Conservation (phyloP, 2,797 vertebrate species). For the Peromyscus aztecus region DNA sequence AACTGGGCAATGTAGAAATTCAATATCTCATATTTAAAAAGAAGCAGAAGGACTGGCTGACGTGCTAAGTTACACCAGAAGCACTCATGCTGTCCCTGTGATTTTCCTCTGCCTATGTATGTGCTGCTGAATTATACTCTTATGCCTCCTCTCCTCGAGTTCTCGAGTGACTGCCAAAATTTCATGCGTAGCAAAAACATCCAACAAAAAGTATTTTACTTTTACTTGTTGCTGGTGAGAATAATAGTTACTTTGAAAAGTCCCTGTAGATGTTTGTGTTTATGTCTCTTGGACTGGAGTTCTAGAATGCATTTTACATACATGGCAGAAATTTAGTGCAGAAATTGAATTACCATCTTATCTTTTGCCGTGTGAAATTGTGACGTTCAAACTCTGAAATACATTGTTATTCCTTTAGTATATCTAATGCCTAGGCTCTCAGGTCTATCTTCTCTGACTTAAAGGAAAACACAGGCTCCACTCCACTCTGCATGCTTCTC, state of each 20-base stretch:
- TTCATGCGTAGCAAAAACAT: neutral
- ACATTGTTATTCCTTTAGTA: neutral
- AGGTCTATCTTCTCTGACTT: neutral
- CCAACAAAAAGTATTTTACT: neutral
- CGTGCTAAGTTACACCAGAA: neutral
- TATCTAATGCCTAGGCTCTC: neutral
- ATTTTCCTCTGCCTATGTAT: neutral
- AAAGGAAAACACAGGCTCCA: neutral
- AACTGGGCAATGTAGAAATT: neutral
- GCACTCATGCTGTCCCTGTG: neutral
- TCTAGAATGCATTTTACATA: neutral
- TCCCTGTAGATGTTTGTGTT: neutral
- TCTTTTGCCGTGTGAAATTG: constrained; percentile 15
- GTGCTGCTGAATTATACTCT: neutral
- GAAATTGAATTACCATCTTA: neutral
- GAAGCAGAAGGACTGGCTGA: neutral
- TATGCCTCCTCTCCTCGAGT: neutral
- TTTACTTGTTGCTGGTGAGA: neutral
- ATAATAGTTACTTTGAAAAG: neutral
- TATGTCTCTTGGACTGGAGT: neutral
- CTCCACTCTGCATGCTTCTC: neutral
- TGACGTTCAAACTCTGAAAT: neutral
- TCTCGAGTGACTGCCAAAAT: constrained; percentile 10
- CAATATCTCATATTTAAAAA: neutral
- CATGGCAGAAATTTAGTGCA: neutral